A percentile compares a stretch with the other conserved stretches of the same genome.
Conservation (phyloP, 2,888 invertebrate species). For the Xestoiulus laeticollis region DNA sequence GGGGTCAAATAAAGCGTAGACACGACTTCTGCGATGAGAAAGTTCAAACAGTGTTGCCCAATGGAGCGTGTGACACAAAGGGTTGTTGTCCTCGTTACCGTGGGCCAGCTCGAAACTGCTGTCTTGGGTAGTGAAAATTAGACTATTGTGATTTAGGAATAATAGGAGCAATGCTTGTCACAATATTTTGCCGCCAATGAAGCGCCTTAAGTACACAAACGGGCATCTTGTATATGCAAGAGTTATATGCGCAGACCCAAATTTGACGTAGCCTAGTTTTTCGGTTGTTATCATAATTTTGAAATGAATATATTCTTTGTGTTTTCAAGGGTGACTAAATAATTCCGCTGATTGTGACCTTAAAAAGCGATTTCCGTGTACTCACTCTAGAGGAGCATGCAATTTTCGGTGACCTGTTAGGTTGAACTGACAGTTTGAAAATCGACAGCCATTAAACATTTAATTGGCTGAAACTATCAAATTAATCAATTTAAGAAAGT, state of each 20-base stretch:
- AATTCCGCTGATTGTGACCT: no score
- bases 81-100: background rate
- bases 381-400: no score
- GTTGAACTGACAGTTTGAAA: no score
- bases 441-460: no score
- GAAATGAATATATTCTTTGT: background rate
- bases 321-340: constrained; percentile 5
- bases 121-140: background rate
- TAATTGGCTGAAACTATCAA: no score
- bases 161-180: background rate
- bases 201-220: background rate
- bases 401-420: no score
- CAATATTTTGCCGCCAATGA: background rate
- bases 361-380: no score
- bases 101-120: background rate
- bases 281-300: background rate
- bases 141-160: background rate
- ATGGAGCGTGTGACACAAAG: constrained; percentile 34
- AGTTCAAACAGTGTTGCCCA: background rate
- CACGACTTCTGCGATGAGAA: background rate
- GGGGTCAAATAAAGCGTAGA: background rate
- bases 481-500: no score
- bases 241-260: background rate
- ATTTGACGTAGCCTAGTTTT: background rate
- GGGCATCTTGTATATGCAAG: background rate